A percentile compares a stretch with the other conserved stretches of the same genome.
These are phyloP conservation scores for Drosophila lacteicornis DNA, from an alignment of 1,140 invertebrate genomes.

Conservation along the genomic window DNA sequence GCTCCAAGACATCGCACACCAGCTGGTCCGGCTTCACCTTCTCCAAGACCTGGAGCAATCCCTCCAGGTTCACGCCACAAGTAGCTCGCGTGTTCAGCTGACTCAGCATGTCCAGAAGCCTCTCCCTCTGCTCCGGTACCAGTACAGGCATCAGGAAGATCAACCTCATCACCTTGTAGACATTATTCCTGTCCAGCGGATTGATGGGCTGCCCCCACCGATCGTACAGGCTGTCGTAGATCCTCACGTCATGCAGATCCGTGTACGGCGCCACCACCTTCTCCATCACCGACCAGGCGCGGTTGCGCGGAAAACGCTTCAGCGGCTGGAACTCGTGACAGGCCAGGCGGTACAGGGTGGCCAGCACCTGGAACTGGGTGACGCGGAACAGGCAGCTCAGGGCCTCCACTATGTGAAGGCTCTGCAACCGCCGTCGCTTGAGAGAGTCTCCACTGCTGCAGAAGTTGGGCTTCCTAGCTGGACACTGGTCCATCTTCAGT, in stretches of 20 bases:
- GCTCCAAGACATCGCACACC: constrained; percentile 51
- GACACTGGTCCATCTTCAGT: constrained; percentile 5
- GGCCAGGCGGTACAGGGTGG: constrained; percentile 46
- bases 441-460: background rate
- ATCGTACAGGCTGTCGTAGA: constrained; percentile 71
- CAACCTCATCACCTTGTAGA: constrained; percentile 52
- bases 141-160: constrained; percentile 46
- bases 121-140: constrained; percentile 28
- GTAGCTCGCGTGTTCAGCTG: constrained; percentile 27
- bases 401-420: constrained; percentile 55
- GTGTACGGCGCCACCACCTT: constrained; percentile 55
- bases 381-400: constrained; percentile 48
- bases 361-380: constrained; percentile 28
- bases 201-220: constrained; percentile 55
- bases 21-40: constrained; percentile 25
- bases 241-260: constrained; percentile 56
- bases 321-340: constrained; percentile 30
- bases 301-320: constrained; percentile 16
- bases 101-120: constrained; percentile 37
- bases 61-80: constrained; percentile 33
- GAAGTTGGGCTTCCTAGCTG: background rate
- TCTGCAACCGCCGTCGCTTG: constrained; percentile 10
- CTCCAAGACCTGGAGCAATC: constrained; percentile 28
- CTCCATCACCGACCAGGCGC: constrained; percentile 58
- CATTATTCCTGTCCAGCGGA: constrained; percentile 50